These are phyloP conservation scores for Carterocephalus palaemon DNA, from an alignment of 2,888 invertebrate species.

Conservation along the genomic window DNA sequence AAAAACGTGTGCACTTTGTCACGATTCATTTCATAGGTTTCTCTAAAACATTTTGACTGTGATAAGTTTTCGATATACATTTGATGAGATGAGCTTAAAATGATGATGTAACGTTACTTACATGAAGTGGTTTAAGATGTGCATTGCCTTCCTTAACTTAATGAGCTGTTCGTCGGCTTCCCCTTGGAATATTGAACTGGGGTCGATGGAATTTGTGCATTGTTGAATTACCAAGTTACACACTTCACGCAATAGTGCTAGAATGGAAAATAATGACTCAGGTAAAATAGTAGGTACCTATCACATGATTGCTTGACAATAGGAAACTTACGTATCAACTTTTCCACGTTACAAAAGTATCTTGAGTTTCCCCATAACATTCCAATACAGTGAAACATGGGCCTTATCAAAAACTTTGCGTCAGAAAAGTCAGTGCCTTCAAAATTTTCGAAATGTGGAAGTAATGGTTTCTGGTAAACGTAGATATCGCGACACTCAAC, in stretches of 20 bases:
- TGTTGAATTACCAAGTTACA: conserved; percentile 89
- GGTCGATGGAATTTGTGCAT: conserved; percentile 85
- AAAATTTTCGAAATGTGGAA: conserved; percentile 83
- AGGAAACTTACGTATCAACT: conserved; percentile 70
- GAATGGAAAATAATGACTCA: conserved; percentile 5
- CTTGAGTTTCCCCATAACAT: conserved; percentile 91
- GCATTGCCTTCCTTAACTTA: conserved; percentile 76
- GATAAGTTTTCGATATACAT: background rate
- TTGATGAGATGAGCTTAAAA: background rate
- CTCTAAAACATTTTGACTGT: conserved; percentile 43
- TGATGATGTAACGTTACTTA: conserved; percentile 48
- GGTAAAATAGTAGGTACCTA: background rate
- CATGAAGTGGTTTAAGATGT: conserved; percentile 78
- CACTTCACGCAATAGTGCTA: conserved; percentile 86
- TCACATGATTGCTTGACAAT: background rate
- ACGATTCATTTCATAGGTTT: conserved; percentile 75
- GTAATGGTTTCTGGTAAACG: conserved; percentile 86
- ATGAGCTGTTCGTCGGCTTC: conserved; percentile 86
- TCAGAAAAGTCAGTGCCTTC: conserved; percentile 85
- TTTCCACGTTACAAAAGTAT: conserved; percentile 83
- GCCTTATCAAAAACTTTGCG: conserved; percentile 76
- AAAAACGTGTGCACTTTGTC: conserved; percentile 77
- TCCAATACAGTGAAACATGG: conserved; percentile 88
- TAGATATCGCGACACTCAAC: conserved; percentile 92
- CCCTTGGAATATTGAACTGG: conserved; percentile 89